phyloP scores from a whole-genome alignment of 2,797 vertebrate species.

The Molossus molossus region DNA sequence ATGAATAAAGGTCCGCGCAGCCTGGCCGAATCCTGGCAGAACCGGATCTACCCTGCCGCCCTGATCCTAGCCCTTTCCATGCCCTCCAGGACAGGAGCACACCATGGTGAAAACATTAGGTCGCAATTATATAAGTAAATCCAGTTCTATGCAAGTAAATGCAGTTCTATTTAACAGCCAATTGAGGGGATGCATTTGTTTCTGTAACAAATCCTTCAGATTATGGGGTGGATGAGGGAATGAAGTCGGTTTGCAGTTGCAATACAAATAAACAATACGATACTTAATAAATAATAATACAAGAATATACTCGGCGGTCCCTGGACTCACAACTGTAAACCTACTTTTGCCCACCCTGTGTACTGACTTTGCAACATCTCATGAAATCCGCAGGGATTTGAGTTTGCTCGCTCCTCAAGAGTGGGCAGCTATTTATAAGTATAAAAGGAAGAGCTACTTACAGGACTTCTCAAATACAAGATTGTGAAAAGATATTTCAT shows the following conservation, averaged over 20 bases:
- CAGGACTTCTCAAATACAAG: not conserved
- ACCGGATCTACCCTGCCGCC: not conserved
- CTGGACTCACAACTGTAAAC: not conserved
- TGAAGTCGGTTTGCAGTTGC: not conserved
- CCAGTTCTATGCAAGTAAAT: not conserved
- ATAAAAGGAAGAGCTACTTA: not conserved
- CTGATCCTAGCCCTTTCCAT: not conserved
- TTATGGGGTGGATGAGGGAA: not conserved
- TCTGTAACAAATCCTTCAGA: conserved; percentile 43
- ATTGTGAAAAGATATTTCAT: not conserved
- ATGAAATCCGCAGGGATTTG: not conserved
- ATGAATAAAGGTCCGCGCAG: not conserved
- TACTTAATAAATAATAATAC: not conserved
- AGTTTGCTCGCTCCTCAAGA: conserved; percentile 37
- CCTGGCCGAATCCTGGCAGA: not conserved
- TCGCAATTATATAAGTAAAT: not conserved
- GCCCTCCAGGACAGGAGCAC: not conserved
- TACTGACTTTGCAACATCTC: conserved; percentile 11
- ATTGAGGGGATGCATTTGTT: not conserved
- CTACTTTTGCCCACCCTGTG: not conserved
- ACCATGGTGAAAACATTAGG: not conserved
- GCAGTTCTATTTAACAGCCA: conserved; percentile 33
- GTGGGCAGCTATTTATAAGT: conserved; percentile 28
- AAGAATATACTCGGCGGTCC: not conserved
- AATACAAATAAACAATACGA: not conserved